Evolutionary conservation across 2,797 vertebrate species (phyloP).

Genomic region (Poecilia wingei): DNA sequence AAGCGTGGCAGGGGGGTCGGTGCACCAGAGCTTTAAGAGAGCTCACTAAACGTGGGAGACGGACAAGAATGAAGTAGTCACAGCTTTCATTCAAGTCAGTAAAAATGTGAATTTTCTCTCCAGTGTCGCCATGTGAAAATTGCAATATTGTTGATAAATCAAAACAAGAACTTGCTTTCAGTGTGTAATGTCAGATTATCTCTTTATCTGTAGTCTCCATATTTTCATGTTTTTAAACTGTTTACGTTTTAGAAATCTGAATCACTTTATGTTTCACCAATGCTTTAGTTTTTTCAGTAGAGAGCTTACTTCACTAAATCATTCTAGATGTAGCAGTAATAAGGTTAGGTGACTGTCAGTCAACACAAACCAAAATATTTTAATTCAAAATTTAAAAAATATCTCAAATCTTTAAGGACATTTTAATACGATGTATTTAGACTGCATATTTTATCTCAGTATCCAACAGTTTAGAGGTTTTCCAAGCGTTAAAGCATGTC

Average conservation of each 20-base stretch:
- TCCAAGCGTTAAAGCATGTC: slow-evolving; percentile 17
- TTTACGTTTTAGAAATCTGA: background rate
- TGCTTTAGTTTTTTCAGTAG: background rate
- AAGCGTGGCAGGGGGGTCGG: slow-evolving; percentile 24
- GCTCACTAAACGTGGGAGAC: slow-evolving; percentile 33
- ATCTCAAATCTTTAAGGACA: background rate
- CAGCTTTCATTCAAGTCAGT: background rate
- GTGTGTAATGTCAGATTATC: too few relatives aligned
- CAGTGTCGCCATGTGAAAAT: slow-evolving; percentile 2
- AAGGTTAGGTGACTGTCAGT: background rate
- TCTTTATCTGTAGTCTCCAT: background rate
- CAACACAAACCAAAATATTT: background rate
- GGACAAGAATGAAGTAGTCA: slow-evolving; percentile 15
- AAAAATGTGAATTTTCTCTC: slow-evolving; percentile 26
- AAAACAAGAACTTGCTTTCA: slow-evolving; percentile 1
- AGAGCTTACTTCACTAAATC: background rate
- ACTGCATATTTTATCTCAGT: slow-evolving; percentile 15
- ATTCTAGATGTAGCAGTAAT: background rate
- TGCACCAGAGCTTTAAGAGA: slow-evolving; percentile 24
- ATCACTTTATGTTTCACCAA: background rate
- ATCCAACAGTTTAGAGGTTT: slow-evolving; percentile 12
- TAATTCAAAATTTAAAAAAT: background rate
- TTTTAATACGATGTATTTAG: background rate
- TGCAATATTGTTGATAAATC: slow-evolving; percentile 6
- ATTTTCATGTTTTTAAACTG: background rate